Conservation (phyloP, 2,797 vertebrate genomes). For the Xyrichtys novacula region DNA sequence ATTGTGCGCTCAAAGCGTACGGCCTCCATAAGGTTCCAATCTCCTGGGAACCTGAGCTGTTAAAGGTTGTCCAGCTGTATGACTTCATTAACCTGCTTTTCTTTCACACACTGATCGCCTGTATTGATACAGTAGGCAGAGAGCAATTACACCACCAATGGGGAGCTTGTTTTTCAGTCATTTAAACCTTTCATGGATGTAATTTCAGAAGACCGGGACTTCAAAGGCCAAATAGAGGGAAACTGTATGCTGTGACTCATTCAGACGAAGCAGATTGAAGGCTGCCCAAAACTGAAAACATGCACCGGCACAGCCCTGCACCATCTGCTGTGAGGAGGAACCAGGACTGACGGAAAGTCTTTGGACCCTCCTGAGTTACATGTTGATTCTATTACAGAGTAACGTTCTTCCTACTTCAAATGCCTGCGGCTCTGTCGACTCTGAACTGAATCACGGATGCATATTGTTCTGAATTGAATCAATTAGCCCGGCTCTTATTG, state of each 20-base stretch:
- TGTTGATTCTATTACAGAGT: conserved; percentile 77
- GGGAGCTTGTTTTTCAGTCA: conserved; percentile 5
- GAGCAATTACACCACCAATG: conserved; percentile 36
- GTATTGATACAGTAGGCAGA: conserved; percentile 21
- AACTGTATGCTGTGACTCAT: conserved; percentile 72
- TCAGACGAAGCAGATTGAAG: conserved; percentile 67
- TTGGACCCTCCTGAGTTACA: conserved; percentile 75
- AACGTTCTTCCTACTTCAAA: conserved; percentile 49
- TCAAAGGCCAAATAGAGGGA: conserved; percentile 57
- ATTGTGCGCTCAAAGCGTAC: background rate
- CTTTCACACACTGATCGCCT: conserved; percentile 11
- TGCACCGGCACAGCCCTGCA: conserved; percentile 58
- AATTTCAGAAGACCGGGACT: conserved; percentile 44
- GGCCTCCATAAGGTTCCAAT: background rate
- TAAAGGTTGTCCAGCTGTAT: conserved; percentile 8
- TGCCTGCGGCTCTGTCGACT: conserved; percentile 55
- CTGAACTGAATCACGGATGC: conserved; percentile 36
- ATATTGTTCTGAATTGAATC: conserved; percentile 56
- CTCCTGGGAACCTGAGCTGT: background rate
- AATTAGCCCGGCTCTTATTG: conserved; percentile 32
- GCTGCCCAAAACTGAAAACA: conserved; percentile 74
- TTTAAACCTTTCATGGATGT: conserved; percentile 35
- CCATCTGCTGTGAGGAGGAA: conserved; percentile 63
- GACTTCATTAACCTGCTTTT: conserved; percentile 1
- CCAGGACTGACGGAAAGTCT: conserved; percentile 44